A percentile compares a stretch with the other conserved stretches of the same genome.
phyloP scores from a whole-genome alignment of 2,113 vertebrate genomes.

The Oreochromis tanganicae region DNA sequence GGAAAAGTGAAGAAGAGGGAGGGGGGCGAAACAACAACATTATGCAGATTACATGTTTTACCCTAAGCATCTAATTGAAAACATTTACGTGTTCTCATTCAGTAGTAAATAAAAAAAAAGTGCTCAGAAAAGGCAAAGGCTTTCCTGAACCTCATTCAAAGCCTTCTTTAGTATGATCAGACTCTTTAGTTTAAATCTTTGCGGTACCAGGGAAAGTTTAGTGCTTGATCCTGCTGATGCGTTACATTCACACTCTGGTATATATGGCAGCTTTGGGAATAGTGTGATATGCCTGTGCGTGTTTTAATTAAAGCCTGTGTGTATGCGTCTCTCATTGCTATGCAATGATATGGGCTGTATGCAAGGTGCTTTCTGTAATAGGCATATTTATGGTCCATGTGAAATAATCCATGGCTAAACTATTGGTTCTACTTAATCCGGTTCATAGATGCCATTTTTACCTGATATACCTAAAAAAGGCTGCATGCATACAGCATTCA shows the following conservation, averaged over 20 bases:
- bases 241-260: slow-evolving; percentile 8
- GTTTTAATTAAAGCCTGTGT: not conserved
- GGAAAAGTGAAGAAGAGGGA: not conserved
- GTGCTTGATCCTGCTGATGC: slow-evolving; percentile 13
- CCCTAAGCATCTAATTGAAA: not conserved
- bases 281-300: slow-evolving; percentile 8
- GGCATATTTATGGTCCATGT: slow-evolving; percentile 25
- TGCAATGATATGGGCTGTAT: not conserved
- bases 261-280: slow-evolving; percentile 32
- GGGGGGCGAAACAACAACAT: not conserved
- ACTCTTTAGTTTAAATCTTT: slow-evolving; percentile 8
- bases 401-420: slow-evolving; percentile 20
- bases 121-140: slow-evolving; percentile 9
- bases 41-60: not conserved
- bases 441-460: not conserved
- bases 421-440: not conserved
- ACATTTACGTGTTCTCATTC: not conserved
- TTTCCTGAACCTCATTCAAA: slow-evolving; percentile 21
- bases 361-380: not conserved
- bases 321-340: not conserved
- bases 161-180: slow-evolving; percentile 34
- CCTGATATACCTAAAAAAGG: not conserved
- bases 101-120: not conserved
- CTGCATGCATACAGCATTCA: not conserved
- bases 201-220: not conserved